These are phyloP conservation scores for Ips typographus DNA, from an alignment of 1,140 invertebrate genomes.

Conservation along the genomic window DNA sequence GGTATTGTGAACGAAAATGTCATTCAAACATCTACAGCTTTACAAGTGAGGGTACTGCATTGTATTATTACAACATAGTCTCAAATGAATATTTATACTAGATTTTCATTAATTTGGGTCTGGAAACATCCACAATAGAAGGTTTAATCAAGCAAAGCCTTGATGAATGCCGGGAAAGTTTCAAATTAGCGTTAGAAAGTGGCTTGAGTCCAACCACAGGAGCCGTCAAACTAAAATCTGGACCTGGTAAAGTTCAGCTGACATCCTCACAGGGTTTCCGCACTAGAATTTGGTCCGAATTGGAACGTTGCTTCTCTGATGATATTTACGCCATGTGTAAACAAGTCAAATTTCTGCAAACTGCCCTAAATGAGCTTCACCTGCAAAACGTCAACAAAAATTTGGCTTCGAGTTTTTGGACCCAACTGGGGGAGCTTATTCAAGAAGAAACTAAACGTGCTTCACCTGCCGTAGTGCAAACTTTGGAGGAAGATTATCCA, in stretches of 20 bases:
- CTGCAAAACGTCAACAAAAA: constrained; percentile 56
- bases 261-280: constrained; percentile 72
- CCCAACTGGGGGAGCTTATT: constrained; percentile 54
- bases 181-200: constrained; percentile 60
- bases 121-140: constrained; percentile 60
- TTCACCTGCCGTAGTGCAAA: constrained; percentile 77
- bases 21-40: constrained; percentile 60
- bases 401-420: constrained; percentile 58
- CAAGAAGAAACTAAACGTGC: constrained; percentile 57
- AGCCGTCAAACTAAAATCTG: constrained; percentile 51
- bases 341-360: constrained; percentile 63
- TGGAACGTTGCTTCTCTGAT: constrained; percentile 76
- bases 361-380: constrained; percentile 56
- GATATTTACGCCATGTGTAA: constrained; percentile 68
- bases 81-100: constrained; percentile 53
- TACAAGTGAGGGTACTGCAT: constrained; percentile 42
- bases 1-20: constrained; percentile 68
- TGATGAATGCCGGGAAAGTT: constrained; percentile 58
- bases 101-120: constrained; percentile 72
- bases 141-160: constrained; percentile 58
- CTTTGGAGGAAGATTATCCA: constrained; percentile 86
- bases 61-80: neutral
- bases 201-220: constrained; percentile 45
- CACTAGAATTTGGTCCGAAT: constrained; percentile 73
- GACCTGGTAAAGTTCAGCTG: constrained; percentile 70